Conservation (phyloP, 2,888 invertebrate genomes). For the Zelleria hepariella region DNA sequence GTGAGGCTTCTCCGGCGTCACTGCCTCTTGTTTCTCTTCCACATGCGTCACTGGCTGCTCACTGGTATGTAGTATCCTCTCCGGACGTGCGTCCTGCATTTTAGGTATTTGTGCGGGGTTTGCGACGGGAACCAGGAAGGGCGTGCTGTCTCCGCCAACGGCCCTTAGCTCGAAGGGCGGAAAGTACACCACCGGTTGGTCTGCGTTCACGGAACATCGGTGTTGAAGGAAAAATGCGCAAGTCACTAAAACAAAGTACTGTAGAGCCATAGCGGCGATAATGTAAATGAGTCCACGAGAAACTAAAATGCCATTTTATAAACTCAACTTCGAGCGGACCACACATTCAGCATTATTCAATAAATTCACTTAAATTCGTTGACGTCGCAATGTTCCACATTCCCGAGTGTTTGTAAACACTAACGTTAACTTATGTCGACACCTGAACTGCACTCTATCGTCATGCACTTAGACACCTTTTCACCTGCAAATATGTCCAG, state of each 20-base stretch:
- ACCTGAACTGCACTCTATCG: conserved; percentile 59
- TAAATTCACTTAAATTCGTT: neutral
- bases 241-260: neutral
- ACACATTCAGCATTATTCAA: neutral
- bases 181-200: conserved; percentile 20
- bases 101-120: neutral
- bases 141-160: conserved; percentile 12
- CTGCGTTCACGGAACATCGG: neutral
- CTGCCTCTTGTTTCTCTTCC: neutral
- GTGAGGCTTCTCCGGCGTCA: conserved; percentile 11
- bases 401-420: conserved; percentile 8
- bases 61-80: neutral
- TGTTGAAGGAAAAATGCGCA: neutral
- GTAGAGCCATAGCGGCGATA: conserved; percentile 2
- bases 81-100: neutral
- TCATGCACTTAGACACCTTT: conserved; percentile 62
- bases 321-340: neutral
- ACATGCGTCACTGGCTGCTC: neutral
- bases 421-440: conserved; percentile 59
- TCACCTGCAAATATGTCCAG: conserved; percentile 55
- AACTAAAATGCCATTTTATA: neutral
- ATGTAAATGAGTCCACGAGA: neutral
- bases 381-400: conserved; percentile 5
- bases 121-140: neutral
- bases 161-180: conserved; percentile 34